phyloP scores from a whole-genome alignment of 2,888 invertebrate species.

The Cryptocephalus moraei region DNA sequence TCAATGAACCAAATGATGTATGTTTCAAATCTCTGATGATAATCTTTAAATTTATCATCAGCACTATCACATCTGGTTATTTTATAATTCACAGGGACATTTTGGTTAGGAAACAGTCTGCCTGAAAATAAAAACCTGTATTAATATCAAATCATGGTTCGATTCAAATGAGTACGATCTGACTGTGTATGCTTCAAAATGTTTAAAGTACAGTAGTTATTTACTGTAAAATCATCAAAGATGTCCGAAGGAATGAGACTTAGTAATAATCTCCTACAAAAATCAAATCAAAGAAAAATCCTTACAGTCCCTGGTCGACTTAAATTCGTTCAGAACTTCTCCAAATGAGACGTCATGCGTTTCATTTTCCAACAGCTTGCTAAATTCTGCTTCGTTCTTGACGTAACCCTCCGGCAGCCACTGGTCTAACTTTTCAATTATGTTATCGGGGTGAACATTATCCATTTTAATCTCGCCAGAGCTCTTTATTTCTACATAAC shows the following conservation, averaged over 20 bases:
- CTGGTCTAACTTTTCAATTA: slow-evolving; percentile 21
- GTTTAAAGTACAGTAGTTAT: too few relatives aligned
- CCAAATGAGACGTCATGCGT: slow-evolving; percentile 27
- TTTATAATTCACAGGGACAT: slow-evolving; percentile 49
- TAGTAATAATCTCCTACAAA: slow-evolving; percentile 1
- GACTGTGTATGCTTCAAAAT: too few relatives aligned
- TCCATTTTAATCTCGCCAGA: slow-evolving; percentile 49
- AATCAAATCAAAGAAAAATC: neutral
- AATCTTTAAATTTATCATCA: slow-evolving; percentile 62
- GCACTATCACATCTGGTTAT: slow-evolving; percentile 68
- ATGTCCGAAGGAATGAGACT: too few relatives aligned
- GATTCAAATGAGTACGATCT: too few relatives aligned
- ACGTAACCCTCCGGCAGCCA: slow-evolving; percentile 31
- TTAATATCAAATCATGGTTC: slow-evolving; percentile 1
- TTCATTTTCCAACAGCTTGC: slow-evolving; percentile 19
- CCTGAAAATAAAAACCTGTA: slow-evolving; percentile 1
- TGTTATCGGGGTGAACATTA: slow-evolving; percentile 23
- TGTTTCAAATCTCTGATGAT: slow-evolving; percentile 78
- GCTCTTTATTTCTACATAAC: slow-evolving; percentile 70
- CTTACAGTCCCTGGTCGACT: slow-evolving; percentile 11
- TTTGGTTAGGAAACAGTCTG: slow-evolving; percentile 17
- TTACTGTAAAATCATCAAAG: too few relatives aligned
- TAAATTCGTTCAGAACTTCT: slow-evolving; percentile 20
- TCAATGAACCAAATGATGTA: slow-evolving; percentile 94
- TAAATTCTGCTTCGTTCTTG: slow-evolving; percentile 20